phyloP scores from a whole-genome alignment of 2,113 vertebrate species.

The Cavia porcellus region DNA sequence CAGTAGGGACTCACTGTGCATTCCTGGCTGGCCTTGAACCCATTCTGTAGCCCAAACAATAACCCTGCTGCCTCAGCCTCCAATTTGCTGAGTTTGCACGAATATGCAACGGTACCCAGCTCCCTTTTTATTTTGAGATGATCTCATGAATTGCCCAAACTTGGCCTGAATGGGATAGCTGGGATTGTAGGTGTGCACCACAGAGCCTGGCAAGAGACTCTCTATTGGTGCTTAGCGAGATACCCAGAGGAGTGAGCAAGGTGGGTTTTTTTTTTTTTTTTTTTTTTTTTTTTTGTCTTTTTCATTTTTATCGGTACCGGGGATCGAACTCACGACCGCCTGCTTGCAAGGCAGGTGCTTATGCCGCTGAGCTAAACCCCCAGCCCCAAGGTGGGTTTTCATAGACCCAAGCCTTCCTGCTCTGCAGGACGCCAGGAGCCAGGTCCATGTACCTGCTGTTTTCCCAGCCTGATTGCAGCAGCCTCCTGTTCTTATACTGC shows the following conservation, averaged over 20 bases:
- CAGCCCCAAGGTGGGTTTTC: not conserved
- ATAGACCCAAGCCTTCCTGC: not conserved
- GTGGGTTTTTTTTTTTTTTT: not conserved
- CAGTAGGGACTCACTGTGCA: not conserved
- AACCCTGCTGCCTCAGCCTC: not conserved
- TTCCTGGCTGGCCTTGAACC: not conserved
- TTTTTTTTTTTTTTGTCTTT: too few relatives aligned
- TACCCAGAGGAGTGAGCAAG: not conserved
- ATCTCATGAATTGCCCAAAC: not conserved
- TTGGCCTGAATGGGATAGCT: not conserved
- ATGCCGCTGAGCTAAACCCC: too few relatives aligned
- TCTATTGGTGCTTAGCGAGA: not conserved
- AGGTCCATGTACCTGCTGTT: not conserved
- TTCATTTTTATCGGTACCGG: too few relatives aligned
- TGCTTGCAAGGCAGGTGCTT: too few relatives aligned
- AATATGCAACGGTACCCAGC: fast-evolving
- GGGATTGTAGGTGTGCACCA: not conserved
- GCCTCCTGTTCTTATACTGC: not conserved
- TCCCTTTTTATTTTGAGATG: not conserved
- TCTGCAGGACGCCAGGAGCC: not conserved
- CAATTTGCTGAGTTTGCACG: not conserved
- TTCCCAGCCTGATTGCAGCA: not conserved
- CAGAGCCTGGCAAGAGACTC: not conserved
- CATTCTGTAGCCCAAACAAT: not conserved
- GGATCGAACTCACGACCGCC: too few relatives aligned